Base-by-base conservation (phyloP, 2,888 invertebrate genomes). In the Graphium colonna region DNA sequence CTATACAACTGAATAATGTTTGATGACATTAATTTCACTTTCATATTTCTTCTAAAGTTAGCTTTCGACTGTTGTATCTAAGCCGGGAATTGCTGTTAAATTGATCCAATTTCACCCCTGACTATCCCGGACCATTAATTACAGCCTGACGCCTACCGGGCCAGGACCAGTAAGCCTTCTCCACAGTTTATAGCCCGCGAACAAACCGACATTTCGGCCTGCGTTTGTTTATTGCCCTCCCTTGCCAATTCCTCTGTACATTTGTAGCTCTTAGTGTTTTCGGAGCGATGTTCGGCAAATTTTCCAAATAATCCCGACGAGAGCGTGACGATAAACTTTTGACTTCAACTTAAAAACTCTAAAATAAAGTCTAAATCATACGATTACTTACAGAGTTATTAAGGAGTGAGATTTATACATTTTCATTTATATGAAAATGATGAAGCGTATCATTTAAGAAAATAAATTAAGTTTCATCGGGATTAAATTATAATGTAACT, bases 71-170 rank as follows among this genome's bases (percentile, higher is more conserved):
- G 31, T 38, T 47, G 38, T 38, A 18, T 9, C 12, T 45, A 71
- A 74, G 66, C 70, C 68, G 73, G 74, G 75, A 82, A 84, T 80
- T 73, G 76, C 75, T 72, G 66, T 79, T 75, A 81, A 87, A 88
- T 86, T 85, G 82, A 82, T 82, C 84, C 76, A 77, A 87, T 84
- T 86, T 79, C 79, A 81, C 80, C 83, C 82, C 75, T 69, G 77
- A 70, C 72, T 75, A 69, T 71, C 64, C 74, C 65, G 64, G 73
- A 75, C 77, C 87, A 87, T 88, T 89, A 88, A 89, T 88, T 88
- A 88, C 85, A 69, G 65, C 68, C 65, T 72, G 75, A 73, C 79
- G 75, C 75, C 73, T 75, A 67, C 73, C 66, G 67, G 62, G 67
- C 67, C 65, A 62, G 66, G 66, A 69, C 70, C 71, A 67, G 68